Base-by-base conservation (phyloP, 2,888 invertebrate species). In the Oligia strigilis region DNA sequence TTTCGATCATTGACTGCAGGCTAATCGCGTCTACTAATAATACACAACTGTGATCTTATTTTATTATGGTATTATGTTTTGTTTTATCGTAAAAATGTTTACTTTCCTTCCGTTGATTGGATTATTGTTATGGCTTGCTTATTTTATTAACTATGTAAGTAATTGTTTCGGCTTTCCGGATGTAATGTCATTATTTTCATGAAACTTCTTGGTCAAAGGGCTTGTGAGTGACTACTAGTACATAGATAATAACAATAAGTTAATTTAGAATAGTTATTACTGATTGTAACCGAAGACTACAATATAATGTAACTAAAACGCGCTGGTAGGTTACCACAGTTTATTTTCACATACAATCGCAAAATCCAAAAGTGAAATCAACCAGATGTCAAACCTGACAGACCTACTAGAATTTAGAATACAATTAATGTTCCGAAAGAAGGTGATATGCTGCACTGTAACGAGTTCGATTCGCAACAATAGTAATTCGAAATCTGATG, bases 1-100 rank as follows among this genome's bases (percentile, higher is more conserved):
- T 95, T 95, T 95, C 95, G 92, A 93, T 93, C 91, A 87, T 89
- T 92, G 89, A 91, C 90, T 91, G 88, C 87, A 76, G 84, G 90
- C 87, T 90, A 88, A 90, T 90, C 84, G 88, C 81, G 82, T 81
- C 75, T 84, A 80, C 75, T 88, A 85, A 87, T 87, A 87, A 79
- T 82, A 77, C 77, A 86, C 84, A 81, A 84, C 81, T 81, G 78
- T 85, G 79, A 82, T 82, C 82, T 83, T 86, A 88, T 84, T 88
- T 84, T 88, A 83, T 88, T 83, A 86, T 83, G 19, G 52, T 75
- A 65, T 70, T 64, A 73, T 46, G 36, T 78, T 77, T 40, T 71
- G 17, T 79, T 83, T 70, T 79, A 58, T 60, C 3, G 14, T 62
- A 67, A 76, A 76, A 83, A 64, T 76, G 23, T 72, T 77, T 66